Percentiles rank a stretch among this genome's conserved stretches.
Evolutionary conservation across 2,888 invertebrate genomes (phyloP).

Genomic region (Agapostemon virescens): DNA sequence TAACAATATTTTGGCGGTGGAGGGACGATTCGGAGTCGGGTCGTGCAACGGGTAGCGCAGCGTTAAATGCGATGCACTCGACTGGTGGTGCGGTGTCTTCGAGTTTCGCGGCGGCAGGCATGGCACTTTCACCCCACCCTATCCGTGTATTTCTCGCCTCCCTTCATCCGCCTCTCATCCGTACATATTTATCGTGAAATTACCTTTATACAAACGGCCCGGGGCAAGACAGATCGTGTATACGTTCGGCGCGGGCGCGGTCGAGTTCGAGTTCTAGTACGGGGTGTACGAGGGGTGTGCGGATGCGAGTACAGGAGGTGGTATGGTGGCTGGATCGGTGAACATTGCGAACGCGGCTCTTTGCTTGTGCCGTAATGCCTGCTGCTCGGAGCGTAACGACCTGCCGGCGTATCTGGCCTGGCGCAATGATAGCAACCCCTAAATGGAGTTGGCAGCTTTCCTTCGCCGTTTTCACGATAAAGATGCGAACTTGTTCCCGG

Average conservation of each 20-base stretch:
- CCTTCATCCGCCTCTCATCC: background rate
- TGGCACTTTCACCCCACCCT: background rate
- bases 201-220: slow-evolving; percentile 53
- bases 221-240: slow-evolving; percentile 55
- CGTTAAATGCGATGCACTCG: slow-evolving; percentile 6
- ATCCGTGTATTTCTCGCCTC: slow-evolving; percentile 8
- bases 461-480: slow-evolving; percentile 62
- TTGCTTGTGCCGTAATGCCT: slow-evolving; percentile 41
- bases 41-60: background rate
- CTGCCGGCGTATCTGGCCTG: slow-evolving; percentile 57
- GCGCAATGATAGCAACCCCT: slow-evolving; percentile 59
- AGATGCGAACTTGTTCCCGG: slow-evolving; percentile 54
- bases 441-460: slow-evolving; percentile 63
- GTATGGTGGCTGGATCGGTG: background rate
- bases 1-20: slow-evolving; percentile 1
- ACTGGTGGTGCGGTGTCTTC: background rate
- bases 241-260: background rate
- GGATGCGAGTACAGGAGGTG: background rate
- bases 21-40: background rate
- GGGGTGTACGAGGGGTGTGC: background rate
- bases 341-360: slow-evolving; percentile 34
- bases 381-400: slow-evolving; percentile 57
- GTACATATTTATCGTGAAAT: slow-evolving; percentile 55
- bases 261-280: background rate
- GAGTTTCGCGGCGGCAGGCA: background rate